Evolutionary conservation across 1,140 invertebrate species (phyloP).

Genomic region (Spodoptera frugiperda): DNA sequence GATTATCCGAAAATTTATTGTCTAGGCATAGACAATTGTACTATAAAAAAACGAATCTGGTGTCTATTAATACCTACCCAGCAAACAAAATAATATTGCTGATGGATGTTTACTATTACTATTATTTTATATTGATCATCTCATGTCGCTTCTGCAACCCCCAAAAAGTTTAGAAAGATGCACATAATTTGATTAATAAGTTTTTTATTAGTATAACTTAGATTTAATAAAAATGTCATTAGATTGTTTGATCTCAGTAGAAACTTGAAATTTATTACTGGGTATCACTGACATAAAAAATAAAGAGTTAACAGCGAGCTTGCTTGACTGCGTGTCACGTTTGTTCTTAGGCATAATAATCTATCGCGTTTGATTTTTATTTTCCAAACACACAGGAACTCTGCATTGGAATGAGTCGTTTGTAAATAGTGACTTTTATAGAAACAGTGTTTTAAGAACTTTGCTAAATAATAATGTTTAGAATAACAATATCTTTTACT

Average conservation of each 20-base stretch:
- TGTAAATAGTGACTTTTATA: slow-evolving; percentile 62
- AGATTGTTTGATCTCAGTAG: not conserved
- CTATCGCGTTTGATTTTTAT: slow-evolving; percentile 76
- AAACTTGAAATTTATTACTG: slow-evolving; percentile 9
- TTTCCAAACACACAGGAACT: slow-evolving; percentile 68
- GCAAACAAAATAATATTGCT: too few species aligned
- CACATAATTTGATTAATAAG: too few species aligned
- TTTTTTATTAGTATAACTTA: too few species aligned
- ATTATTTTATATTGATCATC: too few species aligned
- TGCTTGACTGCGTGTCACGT: slow-evolving; percentile 86
- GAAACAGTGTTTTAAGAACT: slow-evolving; percentile 57
- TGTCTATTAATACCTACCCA: too few species aligned
- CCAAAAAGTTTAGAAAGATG: not conserved
- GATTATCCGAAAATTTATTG: too few species aligned
- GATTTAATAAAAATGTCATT: not conserved
- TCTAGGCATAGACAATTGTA: too few species aligned
- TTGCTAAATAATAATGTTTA: slow-evolving; percentile 55
- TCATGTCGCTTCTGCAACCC: not conserved
- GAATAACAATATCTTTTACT: slow-evolving; percentile 73
- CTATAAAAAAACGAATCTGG: too few species aligned
- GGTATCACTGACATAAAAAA: slow-evolving; percentile 56
- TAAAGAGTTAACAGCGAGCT: slow-evolving; percentile 71
- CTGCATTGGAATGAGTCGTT: slow-evolving; percentile 63
- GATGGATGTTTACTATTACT: too few species aligned
- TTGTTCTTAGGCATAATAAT: slow-evolving; percentile 79